phyloP scores from a whole-genome alignment of 2,797 vertebrate genomes.

The Cossypha dichroa region DNA sequence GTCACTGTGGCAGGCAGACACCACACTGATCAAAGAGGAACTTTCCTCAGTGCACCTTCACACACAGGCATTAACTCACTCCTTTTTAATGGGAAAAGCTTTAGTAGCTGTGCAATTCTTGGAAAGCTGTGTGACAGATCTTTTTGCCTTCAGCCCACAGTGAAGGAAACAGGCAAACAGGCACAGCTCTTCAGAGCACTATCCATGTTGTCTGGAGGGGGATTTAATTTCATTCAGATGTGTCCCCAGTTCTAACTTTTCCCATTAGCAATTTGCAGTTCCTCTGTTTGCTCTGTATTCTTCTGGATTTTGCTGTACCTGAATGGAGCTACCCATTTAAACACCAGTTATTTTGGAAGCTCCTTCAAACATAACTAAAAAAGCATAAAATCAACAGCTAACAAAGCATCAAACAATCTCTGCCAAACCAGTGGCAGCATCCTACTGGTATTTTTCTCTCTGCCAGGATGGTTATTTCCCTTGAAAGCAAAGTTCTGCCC shows the following conservation, averaged over 20 bases:
- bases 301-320: neutral
- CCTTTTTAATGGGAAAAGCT: neutral
- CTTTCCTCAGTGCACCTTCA: neutral
- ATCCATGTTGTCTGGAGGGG: neutral
- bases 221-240: neutral
- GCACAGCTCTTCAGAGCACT: neutral
- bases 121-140: neutral
- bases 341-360: neutral
- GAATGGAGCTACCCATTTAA: neutral
- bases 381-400: neutral
- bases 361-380: neutral
- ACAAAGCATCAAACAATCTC: neutral
- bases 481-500: neutral
- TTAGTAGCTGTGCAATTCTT: neutral
- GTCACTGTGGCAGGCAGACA: neutral
- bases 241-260: neutral
- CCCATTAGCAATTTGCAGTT: neutral
- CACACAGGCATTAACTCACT: neutral
- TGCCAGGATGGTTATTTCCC: neutral
- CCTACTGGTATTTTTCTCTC: neutral
- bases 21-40: neutral
- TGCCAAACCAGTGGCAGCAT: conserved; percentile 4
- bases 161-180: neutral
- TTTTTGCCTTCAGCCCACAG: neutral
- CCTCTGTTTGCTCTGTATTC: neutral